Evolutionary conservation across 2,888 invertebrate genomes (phyloP), one percentile per base, ranked within the genome.

Genomic region (Drosophila neutralis): DNA sequence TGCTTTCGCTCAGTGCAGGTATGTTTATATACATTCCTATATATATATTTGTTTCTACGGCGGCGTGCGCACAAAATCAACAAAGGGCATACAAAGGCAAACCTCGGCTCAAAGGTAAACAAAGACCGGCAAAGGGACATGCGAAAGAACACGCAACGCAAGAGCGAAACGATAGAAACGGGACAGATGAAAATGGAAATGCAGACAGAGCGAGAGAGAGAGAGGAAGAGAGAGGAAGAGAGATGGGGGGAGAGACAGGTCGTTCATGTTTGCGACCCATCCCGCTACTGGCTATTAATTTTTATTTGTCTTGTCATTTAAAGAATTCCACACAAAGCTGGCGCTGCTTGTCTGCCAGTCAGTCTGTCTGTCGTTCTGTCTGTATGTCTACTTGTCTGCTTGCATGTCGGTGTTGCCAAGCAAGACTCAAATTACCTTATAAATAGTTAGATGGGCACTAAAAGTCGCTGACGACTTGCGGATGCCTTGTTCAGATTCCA

Each of bases 251-350:
- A 24, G 15, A 1, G 21, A 15, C 2, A 21, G 15, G 8, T 45
- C 45, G 45, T 56, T 40, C 54, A 70, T 53, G 56, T 59, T 42
- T 40, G 35, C 49, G 48, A 51, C 45, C 38, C 38, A 62, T 69
- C 64, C 29, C 29, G 4, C 42, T 57, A 69, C 58, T 48, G 64
- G 86, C 89, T 87, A 87, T 86, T 84, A 89, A 89, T 78, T 86
- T 87, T 75, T 87, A 87, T 86, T 89, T 86, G 80, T 80, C 73
- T 78, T 87, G 87, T 89, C 87, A 84, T 87, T 87, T 84, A 66
- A 82, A 80, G 85, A 82, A 87, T 87, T 82, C 80, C 78, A 56
- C 66, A 62, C 68, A 69, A 33, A 18, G 58, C 57, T 63, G 49
- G 64, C 60, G 45, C 53, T 45, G 84, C 69, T 80, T 29, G 21